Percentiles rank a stretch among this genome's conserved stretches.
Evolutionary conservation across 2,797 vertebrate species (phyloP).

Genomic region (Anas georgica): DNA sequence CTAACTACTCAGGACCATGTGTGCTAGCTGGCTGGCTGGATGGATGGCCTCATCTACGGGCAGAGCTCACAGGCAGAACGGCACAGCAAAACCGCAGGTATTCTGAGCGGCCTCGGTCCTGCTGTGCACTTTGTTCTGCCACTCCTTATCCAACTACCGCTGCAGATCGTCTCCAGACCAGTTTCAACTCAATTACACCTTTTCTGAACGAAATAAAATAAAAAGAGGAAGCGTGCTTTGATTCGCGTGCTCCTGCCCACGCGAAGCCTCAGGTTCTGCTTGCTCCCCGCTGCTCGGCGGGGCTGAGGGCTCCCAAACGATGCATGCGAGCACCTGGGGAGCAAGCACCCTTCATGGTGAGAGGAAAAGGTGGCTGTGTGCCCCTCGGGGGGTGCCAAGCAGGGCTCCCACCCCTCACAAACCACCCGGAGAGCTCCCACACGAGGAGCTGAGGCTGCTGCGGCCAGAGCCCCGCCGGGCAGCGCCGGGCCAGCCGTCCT

Average conservation of each 20-base stretch:
- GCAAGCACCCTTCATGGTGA: rapidly evolving
- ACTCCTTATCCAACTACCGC: neutral
- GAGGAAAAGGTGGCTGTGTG: neutral
- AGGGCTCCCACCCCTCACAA: neutral
- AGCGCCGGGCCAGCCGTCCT: neutral
- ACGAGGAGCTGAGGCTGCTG: no score
- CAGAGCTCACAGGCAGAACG: neutral
- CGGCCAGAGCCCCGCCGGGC: no score
- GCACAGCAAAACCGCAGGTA: neutral
- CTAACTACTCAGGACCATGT: neutral
- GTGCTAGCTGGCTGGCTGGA: rapidly evolving
- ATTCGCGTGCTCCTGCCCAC: neutral
- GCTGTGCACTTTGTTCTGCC: neutral
- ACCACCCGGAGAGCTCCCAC: no score
- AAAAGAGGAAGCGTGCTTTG: neutral
- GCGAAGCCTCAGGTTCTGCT: neutral
- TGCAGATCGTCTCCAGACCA: neutral
- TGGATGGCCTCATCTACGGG: rapidly evolving
- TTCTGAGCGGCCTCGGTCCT: neutral
- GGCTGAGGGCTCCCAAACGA: neutral
- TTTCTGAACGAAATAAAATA: neutral
- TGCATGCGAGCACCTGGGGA: rapidly evolving
- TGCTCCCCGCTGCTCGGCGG: neutral
- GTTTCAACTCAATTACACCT: neutral
- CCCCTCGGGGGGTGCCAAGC: neutral